A percentile compares a stretch with the other conserved stretches of the same genome.
Conservation (phyloP, 2,888 invertebrate genomes). For the Dryocosmus kuriphilus region DNA sequence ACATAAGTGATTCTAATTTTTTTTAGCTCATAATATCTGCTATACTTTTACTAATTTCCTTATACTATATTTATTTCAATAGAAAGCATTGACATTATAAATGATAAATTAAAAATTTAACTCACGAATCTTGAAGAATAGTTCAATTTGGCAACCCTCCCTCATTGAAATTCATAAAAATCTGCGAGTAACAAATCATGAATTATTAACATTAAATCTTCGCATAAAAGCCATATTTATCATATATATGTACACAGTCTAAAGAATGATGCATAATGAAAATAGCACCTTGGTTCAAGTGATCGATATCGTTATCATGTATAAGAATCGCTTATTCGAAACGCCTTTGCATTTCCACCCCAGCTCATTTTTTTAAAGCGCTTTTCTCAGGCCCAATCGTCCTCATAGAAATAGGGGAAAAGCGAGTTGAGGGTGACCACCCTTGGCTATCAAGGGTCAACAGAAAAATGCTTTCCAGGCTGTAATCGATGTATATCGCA, state of each 20-base stretch:
- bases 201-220: background rate
- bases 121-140: background rate
- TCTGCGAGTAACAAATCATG: background rate
- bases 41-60: too few species aligned
- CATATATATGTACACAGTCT: too few species aligned
- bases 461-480: constrained; percentile 29
- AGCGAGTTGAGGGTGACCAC: constrained; percentile 14
- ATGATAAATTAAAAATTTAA: too few species aligned
- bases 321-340: constrained; percentile 1
- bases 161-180: background rate
- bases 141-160: background rate
- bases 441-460: constrained; percentile 12
- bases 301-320: background rate
- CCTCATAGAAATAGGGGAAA: constrained; percentile 23
- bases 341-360: background rate
- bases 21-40: too few species aligned
- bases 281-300: constrained; percentile 7
- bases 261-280: constrained; percentile 1
- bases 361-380: background rate
- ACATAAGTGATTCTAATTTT: too few species aligned
- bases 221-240: background rate
- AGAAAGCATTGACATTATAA: too few species aligned
- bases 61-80: too few species aligned
- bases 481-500: constrained; percentile 14
- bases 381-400: background rate